A percentile compares a stretch with the other conserved stretches of the same genome.
These are phyloP conservation scores for Volucella inflata DNA, from an alignment of 2,888 invertebrate species.

Conservation along the genomic window DNA sequence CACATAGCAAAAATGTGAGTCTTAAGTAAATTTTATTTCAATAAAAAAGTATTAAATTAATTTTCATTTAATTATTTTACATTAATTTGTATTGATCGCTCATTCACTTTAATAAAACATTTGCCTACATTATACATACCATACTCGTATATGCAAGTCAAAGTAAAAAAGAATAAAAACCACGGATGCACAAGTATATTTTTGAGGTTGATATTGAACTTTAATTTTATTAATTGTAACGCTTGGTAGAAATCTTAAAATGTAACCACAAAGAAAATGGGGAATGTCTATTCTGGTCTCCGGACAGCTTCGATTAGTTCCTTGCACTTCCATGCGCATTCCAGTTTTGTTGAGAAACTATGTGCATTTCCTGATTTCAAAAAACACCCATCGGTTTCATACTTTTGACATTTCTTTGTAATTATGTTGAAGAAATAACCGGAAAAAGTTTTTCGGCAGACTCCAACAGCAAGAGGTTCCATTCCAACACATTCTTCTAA, in stretches of 20 bases:
- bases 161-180: no score
- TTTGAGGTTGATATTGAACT: no score
- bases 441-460: slow-evolving; percentile 45
- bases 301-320: slow-evolving; percentile 39
- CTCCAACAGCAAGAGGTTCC: slow-evolving; percentile 50
- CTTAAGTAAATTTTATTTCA: no score
- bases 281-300: neutral
- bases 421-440: slow-evolving; percentile 53
- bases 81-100: neutral
- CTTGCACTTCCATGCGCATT: slow-evolving; percentile 58
- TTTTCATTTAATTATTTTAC: neutral
- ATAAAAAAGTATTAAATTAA: no score
- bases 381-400: slow-evolving; percentile 45
- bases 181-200: no score
- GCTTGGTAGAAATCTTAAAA: no score
- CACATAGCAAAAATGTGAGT: no score
- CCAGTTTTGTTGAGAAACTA: slow-evolving; percentile 43
- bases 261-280: neutral
- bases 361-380: slow-evolving; percentile 54
- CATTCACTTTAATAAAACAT: neutral
- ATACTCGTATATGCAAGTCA: no score
- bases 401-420: slow-evolving; percentile 55
- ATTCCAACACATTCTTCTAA: slow-evolving; percentile 54
- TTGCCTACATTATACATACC: no score
- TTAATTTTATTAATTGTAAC: no score